Conservation (phyloP, 2,113 vertebrate species). For the Vireo altiloquus region DNA sequence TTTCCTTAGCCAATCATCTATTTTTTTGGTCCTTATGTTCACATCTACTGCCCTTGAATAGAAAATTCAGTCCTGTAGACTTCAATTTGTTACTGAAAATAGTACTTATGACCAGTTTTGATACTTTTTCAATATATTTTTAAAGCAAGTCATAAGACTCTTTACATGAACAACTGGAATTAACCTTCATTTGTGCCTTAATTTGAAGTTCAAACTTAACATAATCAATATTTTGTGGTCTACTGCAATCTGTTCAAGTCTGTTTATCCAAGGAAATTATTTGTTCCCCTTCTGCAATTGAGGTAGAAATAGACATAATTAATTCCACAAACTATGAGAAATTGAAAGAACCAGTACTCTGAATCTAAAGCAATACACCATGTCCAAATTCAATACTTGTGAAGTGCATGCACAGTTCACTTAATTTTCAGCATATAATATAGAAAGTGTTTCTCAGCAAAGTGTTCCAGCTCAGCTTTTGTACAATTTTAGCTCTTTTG, state of each 20-base stretch:
- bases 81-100: conserved; percentile 12
- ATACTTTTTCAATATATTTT: conserved; percentile 20
- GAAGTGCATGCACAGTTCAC: not conserved
- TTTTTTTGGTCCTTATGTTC: not conserved
- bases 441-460: not conserved
- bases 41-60: not conserved
- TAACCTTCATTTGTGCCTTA: conserved; percentile 60
- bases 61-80: not conserved
- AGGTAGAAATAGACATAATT: conserved; percentile 6
- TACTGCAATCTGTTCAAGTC: conserved; percentile 25
- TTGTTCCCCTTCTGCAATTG: conserved; percentile 1
- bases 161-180: conserved; percentile 12
- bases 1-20: not conserved
- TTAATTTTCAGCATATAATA: not conserved
- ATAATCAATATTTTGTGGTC: conserved; percentile 58
- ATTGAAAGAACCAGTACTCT: not conserved
- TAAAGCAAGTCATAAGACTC: not conserved
- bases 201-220: conserved; percentile 62
- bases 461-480: not conserved
- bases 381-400: not conserved
- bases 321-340: not conserved
- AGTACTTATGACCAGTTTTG: not conserved
- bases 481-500: not conserved
- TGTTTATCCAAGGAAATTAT: conserved; percentile 39
- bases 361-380: not conserved